Evolutionary conservation across 2,113 vertebrate species (phyloP), one percentile per base, ranked within the genome.

Genomic region (Megaleporinus macrocephalus): DNA sequence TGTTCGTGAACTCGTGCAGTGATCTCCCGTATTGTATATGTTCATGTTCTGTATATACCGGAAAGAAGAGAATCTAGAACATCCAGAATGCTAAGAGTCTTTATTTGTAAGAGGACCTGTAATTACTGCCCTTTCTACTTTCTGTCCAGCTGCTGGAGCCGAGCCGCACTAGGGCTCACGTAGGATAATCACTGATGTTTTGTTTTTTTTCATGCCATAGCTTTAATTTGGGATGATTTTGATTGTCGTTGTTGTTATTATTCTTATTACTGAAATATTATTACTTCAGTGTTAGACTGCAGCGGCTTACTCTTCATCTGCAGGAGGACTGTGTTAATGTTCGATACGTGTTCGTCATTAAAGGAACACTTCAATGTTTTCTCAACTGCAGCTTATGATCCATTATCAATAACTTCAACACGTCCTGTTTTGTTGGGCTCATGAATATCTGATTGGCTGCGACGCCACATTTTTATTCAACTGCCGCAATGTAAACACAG

Each of bases 41-140:
- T 89, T 77, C 68, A 88, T 87, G 86, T 88, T 87, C 86, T 94
- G 92, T 93, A 94, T 85, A 92, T 93, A 92, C 85, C 90, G 88
- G 78, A 76, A 87, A 77, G 73, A 80, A 24, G 68, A 77, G 30
- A 81, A 78, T 87, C 89, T 88, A 89, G 86, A 81, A 57, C 57
- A 75, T 76, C 62, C 57, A 51, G 29, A 86, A 68, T 47, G 70
- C 87, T 72, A 55, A 41, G 84, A 78, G 84, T 82, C 88, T 90
- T 89, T 85, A 80, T 78, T 89, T 82, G 80, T 88, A 86, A 78
- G 3, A 59, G 84, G 84, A 79, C 69, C 30, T 81, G 73, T 88
- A 73, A 78, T 80, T 83, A 74, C 44, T 62, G n/a, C n/a, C 62
- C 77, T 80, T 80, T 83, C 68, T 81, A 77, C 73, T 78, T 77